Percentiles rank a stretch among this genome's conserved stretches.
phyloP scores from a whole-genome alignment of 2,113 vertebrate species.

The Tauraco erythrolophus region DNA sequence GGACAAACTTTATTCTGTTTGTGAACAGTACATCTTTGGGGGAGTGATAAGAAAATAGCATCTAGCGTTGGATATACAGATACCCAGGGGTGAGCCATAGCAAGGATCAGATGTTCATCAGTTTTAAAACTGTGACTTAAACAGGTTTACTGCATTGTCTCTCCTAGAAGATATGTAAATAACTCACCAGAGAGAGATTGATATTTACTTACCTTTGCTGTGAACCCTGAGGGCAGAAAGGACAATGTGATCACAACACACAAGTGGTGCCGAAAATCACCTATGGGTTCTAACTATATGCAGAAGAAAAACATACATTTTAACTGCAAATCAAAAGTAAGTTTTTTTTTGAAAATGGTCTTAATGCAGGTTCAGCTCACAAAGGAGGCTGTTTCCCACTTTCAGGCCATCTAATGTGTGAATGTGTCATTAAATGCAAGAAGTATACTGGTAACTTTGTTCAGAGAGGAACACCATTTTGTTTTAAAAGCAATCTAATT shows the following conservation, averaged over 20 bases:
- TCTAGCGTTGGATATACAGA: too few relatives aligned
- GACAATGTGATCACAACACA: fast-evolving
- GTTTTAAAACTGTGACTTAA: neutral
- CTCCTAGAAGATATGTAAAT: neutral
- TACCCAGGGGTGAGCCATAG: neutral
- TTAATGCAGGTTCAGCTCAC: neutral
- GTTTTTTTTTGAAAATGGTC: neutral
- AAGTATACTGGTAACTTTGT: neutral
- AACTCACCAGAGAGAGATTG: neutral
- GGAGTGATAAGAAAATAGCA: neutral
- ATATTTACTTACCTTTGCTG: neutral
- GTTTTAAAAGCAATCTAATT: neutral
- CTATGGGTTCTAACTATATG: fast-evolving
- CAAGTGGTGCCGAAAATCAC: neutral
- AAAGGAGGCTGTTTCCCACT: neutral
- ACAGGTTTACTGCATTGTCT: fast-evolving
- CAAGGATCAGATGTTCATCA: too few relatives aligned
- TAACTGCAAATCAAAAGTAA: neutral
- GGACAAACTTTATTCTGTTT: neutral
- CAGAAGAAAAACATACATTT: neutral
- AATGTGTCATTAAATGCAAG: neutral
- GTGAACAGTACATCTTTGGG: fast-evolving
- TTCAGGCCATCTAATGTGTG: neutral
- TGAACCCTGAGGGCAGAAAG: neutral
- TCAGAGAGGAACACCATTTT: neutral